Percentiles rank a stretch among this genome's conserved stretches.
These are phyloP conservation scores for Eira barbara DNA, from an alignment of 2,113 vertebrate species.

Conservation along the genomic window DNA sequence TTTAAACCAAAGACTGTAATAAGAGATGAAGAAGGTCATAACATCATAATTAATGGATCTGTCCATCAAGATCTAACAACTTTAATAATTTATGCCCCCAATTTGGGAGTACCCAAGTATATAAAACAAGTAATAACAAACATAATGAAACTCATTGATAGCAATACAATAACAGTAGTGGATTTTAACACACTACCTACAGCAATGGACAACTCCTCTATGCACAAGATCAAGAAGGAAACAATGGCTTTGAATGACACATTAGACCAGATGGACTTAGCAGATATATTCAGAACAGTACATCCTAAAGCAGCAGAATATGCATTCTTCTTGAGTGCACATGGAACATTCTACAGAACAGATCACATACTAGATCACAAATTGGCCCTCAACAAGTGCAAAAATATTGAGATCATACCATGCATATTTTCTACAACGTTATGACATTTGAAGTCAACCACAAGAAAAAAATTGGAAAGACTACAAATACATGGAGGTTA, in stretches of 20 bases:
- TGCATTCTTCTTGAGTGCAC: no score
- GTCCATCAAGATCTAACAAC: not conserved
- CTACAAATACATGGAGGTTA: no score
- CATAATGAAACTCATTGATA: not conserved
- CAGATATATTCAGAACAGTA: no score
- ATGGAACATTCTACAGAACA: no score
- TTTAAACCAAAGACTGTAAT: not conserved
- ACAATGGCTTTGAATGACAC: not conserved
- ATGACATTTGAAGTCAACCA: no score
- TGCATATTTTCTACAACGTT: no score
- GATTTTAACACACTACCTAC: not conserved
- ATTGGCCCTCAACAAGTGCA: no score
- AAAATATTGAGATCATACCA: no score
- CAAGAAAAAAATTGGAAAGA: no score
- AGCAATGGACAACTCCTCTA: not conserved
- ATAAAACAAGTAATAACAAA: not conserved
- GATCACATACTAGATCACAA: no score
- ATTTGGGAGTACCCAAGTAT: not conserved
- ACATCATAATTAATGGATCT: not conserved
- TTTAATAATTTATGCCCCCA: not conserved
- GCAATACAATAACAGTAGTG: not conserved
- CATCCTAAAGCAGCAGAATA: no score
- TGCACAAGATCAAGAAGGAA: not conserved
- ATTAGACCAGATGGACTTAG: not conserved
- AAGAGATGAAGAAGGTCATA: not conserved